Evolutionary conservation across 2,113 vertebrate species (phyloP).

Genomic region (Turnix velox): DNA sequence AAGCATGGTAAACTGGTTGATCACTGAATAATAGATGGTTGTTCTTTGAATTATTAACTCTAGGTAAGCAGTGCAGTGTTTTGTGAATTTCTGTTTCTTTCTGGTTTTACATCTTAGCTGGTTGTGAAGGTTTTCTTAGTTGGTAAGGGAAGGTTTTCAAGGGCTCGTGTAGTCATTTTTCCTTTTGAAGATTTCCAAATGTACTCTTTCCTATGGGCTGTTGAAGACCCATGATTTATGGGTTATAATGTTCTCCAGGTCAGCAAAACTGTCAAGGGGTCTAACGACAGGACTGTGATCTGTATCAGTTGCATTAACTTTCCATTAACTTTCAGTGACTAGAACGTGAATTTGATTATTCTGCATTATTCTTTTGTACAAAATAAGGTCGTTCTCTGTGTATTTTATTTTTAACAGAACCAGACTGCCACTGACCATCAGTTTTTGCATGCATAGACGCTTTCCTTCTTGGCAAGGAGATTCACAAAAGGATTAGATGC

Average conservation of each 20-base stretch:
- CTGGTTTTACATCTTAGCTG: neutral
- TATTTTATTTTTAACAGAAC: constrained; percentile 41
- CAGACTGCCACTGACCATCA: constrained; percentile 40
- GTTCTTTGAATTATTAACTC: constrained; percentile 21
- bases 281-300: constrained; percentile 8
- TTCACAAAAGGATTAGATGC: constrained; percentile 60
- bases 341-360: neutral
- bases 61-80: neutral
- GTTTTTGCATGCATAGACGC: constrained; percentile 44
- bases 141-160: neutral
- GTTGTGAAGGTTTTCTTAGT: no score
- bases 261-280: neutral
- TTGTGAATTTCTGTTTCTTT: neutral
- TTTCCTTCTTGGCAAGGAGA: constrained; percentile 21
- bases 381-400: constrained; percentile 16
- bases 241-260: neutral
- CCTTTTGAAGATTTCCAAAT: constrained; percentile 5
- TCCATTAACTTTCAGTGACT: neutral
- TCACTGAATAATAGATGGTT: neutral
- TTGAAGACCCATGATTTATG: neutral
- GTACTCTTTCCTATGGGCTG: neutral
- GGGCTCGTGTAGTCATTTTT: neutral
- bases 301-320: constrained; percentile 43
- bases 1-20: neutral
- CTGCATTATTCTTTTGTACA: constrained; percentile 26